Evolutionary conservation across 2,113 vertebrate species (phyloP).

Genomic region (Panthera leo): DNA sequence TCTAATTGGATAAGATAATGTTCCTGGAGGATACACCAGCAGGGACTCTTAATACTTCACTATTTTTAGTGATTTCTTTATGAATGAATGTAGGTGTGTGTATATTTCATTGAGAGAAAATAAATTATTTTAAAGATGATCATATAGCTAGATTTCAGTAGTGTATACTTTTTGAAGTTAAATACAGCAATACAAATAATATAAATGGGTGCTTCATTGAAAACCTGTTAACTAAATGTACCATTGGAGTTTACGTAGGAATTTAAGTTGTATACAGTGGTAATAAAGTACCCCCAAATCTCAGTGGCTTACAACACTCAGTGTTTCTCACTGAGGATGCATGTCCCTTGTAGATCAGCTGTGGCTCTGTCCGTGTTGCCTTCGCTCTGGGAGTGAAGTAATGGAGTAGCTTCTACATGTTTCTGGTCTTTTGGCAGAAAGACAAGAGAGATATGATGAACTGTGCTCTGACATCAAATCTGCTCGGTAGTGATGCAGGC

Average conservation of each 20-base stretch:
- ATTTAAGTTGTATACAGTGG: not conserved
- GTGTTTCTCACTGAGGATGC: not conserved
- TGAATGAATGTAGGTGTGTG: not conserved
- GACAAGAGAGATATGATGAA: not conserved
- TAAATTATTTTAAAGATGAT: not conserved
- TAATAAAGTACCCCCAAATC: not conserved
- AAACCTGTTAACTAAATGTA: conserved; percentile 42
- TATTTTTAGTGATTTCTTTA: not conserved
- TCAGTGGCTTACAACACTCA: not conserved
- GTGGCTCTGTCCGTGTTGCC: not conserved
- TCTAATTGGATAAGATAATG: not conserved
- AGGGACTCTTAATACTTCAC: not conserved
- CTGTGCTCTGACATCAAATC: not conserved
- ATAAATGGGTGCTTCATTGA: not conserved
- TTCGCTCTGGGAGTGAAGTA: not conserved
- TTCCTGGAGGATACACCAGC: not conserved
- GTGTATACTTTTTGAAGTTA: not conserved
- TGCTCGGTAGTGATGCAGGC: not conserved
- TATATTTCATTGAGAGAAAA: not conserved
- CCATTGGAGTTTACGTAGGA: conserved; percentile 19
- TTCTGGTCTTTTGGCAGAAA: not conserved
- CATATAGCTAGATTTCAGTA: not conserved
- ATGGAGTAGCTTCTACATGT: not conserved
- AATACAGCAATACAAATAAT: not conserved
- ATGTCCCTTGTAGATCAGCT: not conserved